Conservation (phyloP, 2,888 invertebrate species). For the Chrysodeixis includens region DNA sequence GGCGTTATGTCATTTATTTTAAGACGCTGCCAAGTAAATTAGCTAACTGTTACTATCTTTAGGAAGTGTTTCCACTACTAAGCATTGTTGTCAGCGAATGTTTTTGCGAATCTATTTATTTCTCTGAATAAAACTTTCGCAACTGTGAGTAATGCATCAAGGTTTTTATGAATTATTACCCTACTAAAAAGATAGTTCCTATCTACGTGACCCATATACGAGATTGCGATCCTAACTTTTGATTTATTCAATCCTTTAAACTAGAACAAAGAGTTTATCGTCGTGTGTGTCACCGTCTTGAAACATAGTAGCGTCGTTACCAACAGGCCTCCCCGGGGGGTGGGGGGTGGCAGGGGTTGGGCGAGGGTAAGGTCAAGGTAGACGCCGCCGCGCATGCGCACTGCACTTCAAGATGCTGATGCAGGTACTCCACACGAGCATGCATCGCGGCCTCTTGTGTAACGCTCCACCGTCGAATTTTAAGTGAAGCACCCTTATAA, state of each 20-base stretch:
- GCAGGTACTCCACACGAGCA: slow-evolving; percentile 54
- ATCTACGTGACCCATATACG: slow-evolving; percentile 1
- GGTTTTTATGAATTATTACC: neutral
- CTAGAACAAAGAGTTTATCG: slow-evolving; percentile 53
- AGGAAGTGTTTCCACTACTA: neutral
- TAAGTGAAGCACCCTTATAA: slow-evolving; percentile 17
- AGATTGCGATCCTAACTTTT: neutral
- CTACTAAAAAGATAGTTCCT: neutral
- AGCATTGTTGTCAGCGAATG: neutral
- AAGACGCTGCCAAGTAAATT: slow-evolving; percentile 35
- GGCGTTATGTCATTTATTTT: slow-evolving; percentile 62
- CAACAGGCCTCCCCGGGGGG: slow-evolving; percentile 40
- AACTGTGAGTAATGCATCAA: neutral
- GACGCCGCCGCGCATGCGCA: slow-evolving; percentile 72
- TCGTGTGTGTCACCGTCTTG: slow-evolving; percentile 49
- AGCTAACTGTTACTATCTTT: slow-evolving; percentile 9
- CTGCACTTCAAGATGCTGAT: slow-evolving; percentile 68
- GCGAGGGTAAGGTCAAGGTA: slow-evolving; percentile 83
- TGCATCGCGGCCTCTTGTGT: slow-evolving; percentile 42
- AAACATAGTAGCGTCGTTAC: slow-evolving; percentile 40
- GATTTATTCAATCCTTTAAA: slow-evolving; percentile 31
- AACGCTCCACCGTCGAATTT: slow-evolving; percentile 40
- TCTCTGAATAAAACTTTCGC: neutral
- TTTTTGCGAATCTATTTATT: neutral
- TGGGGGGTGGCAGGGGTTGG: slow-evolving; percentile 52